A percentile compares a stretch with the other conserved stretches of the same genome.
Conservation (phyloP, 2,113 vertebrate genomes). For the Catharus bicknelli region DNA sequence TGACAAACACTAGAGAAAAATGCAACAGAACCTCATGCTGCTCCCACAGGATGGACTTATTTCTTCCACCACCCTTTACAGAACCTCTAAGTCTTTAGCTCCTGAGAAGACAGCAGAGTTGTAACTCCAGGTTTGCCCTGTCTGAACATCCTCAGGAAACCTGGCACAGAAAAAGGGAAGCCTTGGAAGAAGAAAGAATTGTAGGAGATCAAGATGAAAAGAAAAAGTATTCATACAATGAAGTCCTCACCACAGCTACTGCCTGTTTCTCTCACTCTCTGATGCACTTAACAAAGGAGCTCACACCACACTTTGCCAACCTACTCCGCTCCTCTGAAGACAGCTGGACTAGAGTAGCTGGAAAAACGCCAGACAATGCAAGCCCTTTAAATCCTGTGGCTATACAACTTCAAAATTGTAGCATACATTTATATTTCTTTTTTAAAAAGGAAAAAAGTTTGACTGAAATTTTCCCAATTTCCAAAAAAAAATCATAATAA, state of each 20-base stretch:
- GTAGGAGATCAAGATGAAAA: not conserved
- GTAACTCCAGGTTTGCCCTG: not conserved
- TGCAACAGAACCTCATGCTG: accelerated
- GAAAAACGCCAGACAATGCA: not conserved
- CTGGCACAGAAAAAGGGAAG: not conserved
- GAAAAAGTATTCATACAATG: not conserved
- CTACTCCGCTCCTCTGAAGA: not conserved
- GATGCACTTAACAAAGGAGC: conserved; percentile 8
- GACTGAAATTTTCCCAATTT: not conserved
- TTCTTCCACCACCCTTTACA: too few species aligned
- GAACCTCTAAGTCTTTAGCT: too few species aligned
- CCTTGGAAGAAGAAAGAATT: not conserved
- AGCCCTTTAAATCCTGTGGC: not conserved
- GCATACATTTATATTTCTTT: not conserved
- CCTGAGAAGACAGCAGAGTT: not conserved
- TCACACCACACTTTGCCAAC: not conserved
- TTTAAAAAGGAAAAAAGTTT: not conserved
- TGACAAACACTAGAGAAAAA: not conserved
- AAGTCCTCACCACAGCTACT: not conserved
- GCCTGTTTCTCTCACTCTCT: not conserved
- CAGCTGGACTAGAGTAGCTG: not conserved
- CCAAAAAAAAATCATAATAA: not conserved
- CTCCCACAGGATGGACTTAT: too few species aligned
- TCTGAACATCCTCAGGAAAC: not conserved
- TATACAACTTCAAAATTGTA: not conserved